These are phyloP conservation scores for Stigmatopora nigra DNA, from an alignment of 2,113 vertebrate genomes.

Conservation along the genomic window DNA sequence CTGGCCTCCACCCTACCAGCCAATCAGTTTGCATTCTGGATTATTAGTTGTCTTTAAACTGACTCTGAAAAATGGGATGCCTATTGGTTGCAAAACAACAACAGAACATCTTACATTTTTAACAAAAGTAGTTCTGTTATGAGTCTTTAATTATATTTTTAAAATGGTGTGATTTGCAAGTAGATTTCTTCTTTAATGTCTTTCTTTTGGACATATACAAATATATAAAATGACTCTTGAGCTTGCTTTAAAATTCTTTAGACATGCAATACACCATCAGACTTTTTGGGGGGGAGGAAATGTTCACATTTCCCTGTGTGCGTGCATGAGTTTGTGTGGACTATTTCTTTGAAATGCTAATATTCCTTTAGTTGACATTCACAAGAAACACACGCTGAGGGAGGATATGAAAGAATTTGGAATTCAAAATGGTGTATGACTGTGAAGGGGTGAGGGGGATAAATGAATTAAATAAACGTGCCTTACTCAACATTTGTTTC, in stretches of 20 bases:
- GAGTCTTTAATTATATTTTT: neutral
- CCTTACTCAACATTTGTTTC: neutral
- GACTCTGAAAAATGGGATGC: neutral
- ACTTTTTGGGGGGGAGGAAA: neutral
- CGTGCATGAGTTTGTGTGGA: neutral
- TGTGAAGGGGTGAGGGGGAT: neutral
- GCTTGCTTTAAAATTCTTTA: neutral
- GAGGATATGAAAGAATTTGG: neutral
- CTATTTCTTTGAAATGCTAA: slow-evolving; percentile 4
- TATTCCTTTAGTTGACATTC: slow-evolving; percentile 5
- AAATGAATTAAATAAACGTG: neutral
- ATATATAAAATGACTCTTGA: neutral
- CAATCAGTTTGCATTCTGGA: neutral
- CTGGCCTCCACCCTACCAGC: neutral
- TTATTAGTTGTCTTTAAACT: neutral
- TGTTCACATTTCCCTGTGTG: neutral
- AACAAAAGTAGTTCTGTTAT: neutral
- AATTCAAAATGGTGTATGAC: neutral
- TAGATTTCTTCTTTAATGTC: neutral
- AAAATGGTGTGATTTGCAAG: neutral
- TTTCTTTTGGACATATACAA: slow-evolving; percentile 2
- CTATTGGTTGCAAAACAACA: neutral
- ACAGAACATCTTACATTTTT: neutral
- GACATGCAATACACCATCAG: neutral
- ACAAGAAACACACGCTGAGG: slow-evolving; percentile 1